Conservation (phyloP, 2,888 invertebrate genomes). For the Caradrina kadenii region DNA sequence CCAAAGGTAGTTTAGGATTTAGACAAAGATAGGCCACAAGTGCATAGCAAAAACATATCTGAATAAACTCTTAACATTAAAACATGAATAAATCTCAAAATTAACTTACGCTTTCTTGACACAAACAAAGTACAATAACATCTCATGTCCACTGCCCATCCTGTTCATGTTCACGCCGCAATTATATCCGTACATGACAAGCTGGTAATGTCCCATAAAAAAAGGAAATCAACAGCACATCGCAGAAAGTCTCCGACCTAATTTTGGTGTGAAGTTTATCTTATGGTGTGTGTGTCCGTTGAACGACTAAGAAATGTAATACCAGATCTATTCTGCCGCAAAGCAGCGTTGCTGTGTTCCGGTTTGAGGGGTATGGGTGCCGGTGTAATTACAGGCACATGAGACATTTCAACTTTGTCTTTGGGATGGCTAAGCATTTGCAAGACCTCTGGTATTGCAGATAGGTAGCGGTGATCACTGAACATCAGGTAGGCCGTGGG, state of each 20-base stretch:
- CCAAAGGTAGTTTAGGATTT: too few species aligned
- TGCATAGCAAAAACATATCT: background rate
- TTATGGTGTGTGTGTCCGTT: constrained; percentile 55
- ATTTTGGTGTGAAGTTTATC: constrained; percentile 66
- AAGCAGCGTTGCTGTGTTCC: too few species aligned
- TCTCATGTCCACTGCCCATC: background rate
- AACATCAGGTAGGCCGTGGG: too few species aligned
- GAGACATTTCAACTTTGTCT: too few species aligned
- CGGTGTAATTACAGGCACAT: too few species aligned
- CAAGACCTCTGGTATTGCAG: too few species aligned
- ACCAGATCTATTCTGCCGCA: too few species aligned
- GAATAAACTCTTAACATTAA: too few species aligned
- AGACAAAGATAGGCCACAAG: too few species aligned
- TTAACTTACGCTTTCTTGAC: background rate
- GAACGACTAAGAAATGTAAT: constrained; percentile 17
- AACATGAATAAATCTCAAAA: background rate
- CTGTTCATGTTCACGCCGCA: constrained; percentile 17
- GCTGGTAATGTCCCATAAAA: constrained; percentile 55
- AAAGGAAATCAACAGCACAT: constrained; percentile 45
- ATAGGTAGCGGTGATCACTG: too few species aligned
- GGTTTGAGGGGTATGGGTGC: too few species aligned
- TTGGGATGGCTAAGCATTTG: too few species aligned
- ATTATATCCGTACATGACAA: constrained; percentile 22
- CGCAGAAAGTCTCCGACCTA: constrained; percentile 66
- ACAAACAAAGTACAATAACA: background rate